Conservation (phyloP, 2,113 vertebrate species). For the Anarrhichthys ocellatus region DNA sequence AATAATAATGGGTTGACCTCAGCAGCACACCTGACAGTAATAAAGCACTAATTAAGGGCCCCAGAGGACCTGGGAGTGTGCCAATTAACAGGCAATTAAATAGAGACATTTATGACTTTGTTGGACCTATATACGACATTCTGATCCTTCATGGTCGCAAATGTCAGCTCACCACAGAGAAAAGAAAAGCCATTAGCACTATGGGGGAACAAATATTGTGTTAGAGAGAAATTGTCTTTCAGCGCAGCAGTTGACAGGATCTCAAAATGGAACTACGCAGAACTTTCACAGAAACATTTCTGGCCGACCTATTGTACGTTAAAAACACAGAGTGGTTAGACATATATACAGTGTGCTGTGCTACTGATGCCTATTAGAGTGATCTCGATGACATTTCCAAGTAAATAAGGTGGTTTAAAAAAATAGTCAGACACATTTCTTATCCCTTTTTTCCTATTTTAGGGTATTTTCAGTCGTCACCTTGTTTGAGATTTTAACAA, state of each 20-base stretch:
- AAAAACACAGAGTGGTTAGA: neutral
- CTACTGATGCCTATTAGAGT: neutral
- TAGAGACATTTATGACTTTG: conserved; percentile 3
- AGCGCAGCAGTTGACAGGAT: neutral
- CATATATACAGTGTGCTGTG: neutral
- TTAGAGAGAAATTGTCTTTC: neutral
- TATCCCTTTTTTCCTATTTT: neutral
- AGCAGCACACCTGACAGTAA: neutral
- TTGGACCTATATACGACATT: neutral
- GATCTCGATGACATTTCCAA: neutral
- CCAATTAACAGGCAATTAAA: neutral
- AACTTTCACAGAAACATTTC: neutral
- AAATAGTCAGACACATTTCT: neutral
- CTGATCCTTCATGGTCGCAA: neutral
- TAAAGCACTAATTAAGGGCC: conserved; percentile 10
- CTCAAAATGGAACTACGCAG: neutral
- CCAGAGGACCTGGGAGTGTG: neutral
- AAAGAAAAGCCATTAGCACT: neutral
- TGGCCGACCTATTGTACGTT: neutral
- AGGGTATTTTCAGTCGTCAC: neutral
- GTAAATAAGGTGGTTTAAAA: neutral
- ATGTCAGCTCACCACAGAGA: neutral
- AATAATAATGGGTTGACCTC: neutral
- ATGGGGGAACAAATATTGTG: neutral
- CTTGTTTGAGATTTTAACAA: neutral